A percentile compares a stretch with the other conserved stretches of the same genome.
Conservation (phyloP, 2,113 vertebrate genomes). For the Hypocryptadius cinnamomeus region DNA sequence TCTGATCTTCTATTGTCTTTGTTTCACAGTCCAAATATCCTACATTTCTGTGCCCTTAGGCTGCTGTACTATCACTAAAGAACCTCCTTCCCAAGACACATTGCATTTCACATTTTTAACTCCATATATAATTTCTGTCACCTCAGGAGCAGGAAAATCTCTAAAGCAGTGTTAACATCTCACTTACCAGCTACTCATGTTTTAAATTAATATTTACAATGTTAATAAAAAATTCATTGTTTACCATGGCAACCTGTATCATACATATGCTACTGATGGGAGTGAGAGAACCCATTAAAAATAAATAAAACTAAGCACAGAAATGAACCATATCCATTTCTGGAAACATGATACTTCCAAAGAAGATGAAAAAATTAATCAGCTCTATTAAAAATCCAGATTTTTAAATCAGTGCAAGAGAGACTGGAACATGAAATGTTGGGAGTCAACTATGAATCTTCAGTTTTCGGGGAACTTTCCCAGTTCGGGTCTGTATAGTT, state of each 20-base stretch:
- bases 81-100: neutral
- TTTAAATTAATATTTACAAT: conserved; percentile 22
- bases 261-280: neutral
- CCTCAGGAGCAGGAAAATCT: neutral
- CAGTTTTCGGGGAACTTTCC: neutral
- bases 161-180: neutral
- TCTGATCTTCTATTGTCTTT: neutral
- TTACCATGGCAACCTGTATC: conserved; percentile 14
- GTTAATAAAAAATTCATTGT: conserved; percentile 25
- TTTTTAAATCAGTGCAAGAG: neutral
- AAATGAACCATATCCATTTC: neutral
- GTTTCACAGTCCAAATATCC: neutral
- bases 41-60: neutral
- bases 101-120: neutral
- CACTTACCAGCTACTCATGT: neutral
- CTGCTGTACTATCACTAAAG: neutral
- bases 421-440: neutral
- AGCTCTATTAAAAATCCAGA: neutral
- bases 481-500: neutral
- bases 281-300: neutral
- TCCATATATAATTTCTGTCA: neutral
- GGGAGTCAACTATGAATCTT: neutral
- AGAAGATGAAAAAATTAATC: neutral
- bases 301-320: conserved; percentile 7
- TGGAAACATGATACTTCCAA: neutral